Base-by-base conservation (phyloP, 2,113 vertebrate species). In the Dicerorhinus sumatrensis region DNA sequence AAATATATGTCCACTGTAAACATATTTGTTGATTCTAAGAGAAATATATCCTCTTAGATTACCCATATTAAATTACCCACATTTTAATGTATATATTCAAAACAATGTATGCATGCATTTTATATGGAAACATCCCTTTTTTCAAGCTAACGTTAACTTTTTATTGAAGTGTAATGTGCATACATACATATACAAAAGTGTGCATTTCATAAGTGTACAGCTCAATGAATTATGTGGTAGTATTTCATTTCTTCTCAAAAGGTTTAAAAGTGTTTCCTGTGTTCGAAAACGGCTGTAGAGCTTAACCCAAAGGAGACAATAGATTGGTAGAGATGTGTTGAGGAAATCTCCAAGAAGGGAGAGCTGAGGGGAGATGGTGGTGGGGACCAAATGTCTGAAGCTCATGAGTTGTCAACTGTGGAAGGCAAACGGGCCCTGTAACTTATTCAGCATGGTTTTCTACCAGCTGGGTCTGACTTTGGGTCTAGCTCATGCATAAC, bases 291-390 rank as follows among this genome's bases (percentile, higher is more conserved):
- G 62, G 33, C 29, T 86, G 17, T n/a, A 31, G 25, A 27, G 6
- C 8, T 96, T 95, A 98, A 84, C 85, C 97, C 93, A 94, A 95
- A 96, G 95, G 92, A 98, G 91, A 97, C 48, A 91, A 89, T 90
- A 84, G 72, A 97, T 94, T 95, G 65, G 63, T 96, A 95, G 80
- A 93, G 94, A 94, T 98, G 70, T 95, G 86, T 92, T 86, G 39
- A 88, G 77, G 91, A 96, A 97, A 96, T 16, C 42, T 93, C 70
- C 90, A 79, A 56, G 82, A 96, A 80, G 79, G 0, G 1, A 73
- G 94, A 17, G 9, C 33, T 0, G 2, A 85, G n/a, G 13, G 13
- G n/a, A 48, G 27, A 23, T 46, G 8, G 21, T 80, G 29, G 16
- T 36, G 5, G 31, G 2, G 2, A 65, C 8, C 69, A 14, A 69